These are phyloP conservation scores for Junonia oenone DNA, from an alignment of 2,888 invertebrate genomes.

Conservation along the genomic window DNA sequence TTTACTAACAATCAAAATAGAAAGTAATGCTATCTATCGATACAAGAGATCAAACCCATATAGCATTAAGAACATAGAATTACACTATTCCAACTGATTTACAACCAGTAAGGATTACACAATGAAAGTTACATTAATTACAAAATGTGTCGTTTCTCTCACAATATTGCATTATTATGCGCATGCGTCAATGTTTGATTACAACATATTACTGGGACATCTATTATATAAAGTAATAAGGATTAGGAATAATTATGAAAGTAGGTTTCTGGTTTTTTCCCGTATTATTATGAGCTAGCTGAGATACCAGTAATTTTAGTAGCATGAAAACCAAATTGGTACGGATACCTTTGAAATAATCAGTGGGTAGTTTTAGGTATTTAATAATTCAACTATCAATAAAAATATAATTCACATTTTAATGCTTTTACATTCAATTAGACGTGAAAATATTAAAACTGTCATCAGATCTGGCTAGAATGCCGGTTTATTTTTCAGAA, in stretches of 20 bases:
- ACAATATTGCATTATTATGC: conserved; percentile 32
- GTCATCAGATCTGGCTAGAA: no score
- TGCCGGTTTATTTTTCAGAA: no score
- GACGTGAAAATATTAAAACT: no score
- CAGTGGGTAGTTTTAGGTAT: not conserved
- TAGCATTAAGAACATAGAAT: no score
- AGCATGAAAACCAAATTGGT: not conserved
- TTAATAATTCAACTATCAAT: no score
- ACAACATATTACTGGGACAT: conserved; percentile 10
- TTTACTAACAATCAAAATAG: no score
- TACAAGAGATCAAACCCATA: no score
- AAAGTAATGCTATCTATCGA: no score
- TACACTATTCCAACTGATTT: not conserved
- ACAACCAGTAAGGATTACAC: conserved; percentile 12
- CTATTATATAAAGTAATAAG: not conserved
- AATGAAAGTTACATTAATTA: conserved; percentile 28
- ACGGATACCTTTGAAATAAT: no score
- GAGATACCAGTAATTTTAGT: not conserved
- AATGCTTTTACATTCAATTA: no score
- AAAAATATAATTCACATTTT: no score
- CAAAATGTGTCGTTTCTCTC: conserved; percentile 26
- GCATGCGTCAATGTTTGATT: conserved; percentile 23
- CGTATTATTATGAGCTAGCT: not conserved
- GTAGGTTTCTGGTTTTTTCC: not conserved
- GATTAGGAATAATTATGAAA: not conserved